Percentiles rank a stretch among this genome's conserved stretches.
Evolutionary conservation across 2,888 invertebrate species (phyloP).

Genomic region (Eupeodes latifasciatus): DNA sequence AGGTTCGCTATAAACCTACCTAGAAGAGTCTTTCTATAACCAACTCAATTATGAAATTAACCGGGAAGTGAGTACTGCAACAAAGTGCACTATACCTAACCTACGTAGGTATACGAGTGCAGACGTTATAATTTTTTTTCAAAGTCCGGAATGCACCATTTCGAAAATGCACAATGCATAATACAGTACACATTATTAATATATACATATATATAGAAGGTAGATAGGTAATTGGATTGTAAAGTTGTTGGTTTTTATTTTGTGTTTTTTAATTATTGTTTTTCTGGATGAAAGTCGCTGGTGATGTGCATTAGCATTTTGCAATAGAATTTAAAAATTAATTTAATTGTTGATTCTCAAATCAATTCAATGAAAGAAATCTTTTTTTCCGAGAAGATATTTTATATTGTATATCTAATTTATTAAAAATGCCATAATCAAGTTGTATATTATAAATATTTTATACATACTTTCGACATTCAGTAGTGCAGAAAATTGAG

Average conservation of each 20-base stretch:
- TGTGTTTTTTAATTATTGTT: not conserved
- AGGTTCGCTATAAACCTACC: not conserved
- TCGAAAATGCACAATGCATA: slow-evolving; percentile 20
- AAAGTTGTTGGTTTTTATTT: not conserved
- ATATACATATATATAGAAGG: not conserved
- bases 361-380: slow-evolving; percentile 3
- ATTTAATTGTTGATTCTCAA: slow-evolving; percentile 7
- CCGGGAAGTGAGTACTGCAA: slow-evolving; percentile 47
- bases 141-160: slow-evolving; percentile 28
- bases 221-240: slow-evolving; percentile 13
- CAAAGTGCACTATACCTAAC: slow-evolving; percentile 46
- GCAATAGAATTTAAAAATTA: slow-evolving; percentile 16
- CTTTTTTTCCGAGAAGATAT: not conserved
- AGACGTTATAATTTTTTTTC: slow-evolving; percentile 7
- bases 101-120: not conserved
- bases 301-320: not conserved
- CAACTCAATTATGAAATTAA: slow-evolving; percentile 65
- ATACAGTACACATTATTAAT: not conserved
- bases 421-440: not conserved
- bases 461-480: no score
- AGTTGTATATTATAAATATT: not conserved
- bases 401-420: not conserved
- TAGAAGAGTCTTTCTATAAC: not conserved
- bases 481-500: no score
- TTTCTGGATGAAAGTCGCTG: slow-evolving; percentile 8